phyloP scores from a whole-genome alignment of 2,113 vertebrate species.

The Lepisosteus oculatus region DNA sequence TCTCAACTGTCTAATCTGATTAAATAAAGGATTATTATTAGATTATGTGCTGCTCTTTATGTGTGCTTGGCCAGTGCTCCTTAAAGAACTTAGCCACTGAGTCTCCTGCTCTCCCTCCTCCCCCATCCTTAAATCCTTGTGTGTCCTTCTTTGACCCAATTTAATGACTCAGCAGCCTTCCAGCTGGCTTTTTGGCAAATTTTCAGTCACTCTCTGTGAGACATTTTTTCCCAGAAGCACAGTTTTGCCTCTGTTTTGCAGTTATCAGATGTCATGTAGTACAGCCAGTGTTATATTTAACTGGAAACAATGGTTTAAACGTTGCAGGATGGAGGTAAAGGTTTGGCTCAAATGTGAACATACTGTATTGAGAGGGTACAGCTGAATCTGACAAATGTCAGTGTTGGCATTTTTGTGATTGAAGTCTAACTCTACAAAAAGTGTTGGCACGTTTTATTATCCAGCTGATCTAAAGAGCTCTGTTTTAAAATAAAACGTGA shows the following conservation, averaged over 20 bases:
- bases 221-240: not conserved
- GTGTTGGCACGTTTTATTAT: not conserved
- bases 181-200: not conserved
- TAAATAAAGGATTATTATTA: no score
- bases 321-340: not conserved
- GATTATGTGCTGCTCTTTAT: not conserved
- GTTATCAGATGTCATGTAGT: not conserved
- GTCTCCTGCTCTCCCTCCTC: not conserved
- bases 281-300: not conserved
- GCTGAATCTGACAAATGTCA: constrained; percentile 14
- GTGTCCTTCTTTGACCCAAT: not conserved
- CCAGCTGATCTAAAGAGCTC: no score
- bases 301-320: not conserved
- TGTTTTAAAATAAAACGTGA: no score
- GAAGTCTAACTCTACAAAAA: not conserved
- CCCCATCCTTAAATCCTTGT: not conserved
- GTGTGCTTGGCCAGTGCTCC: not conserved
- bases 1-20: no score
- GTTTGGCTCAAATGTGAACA: constrained; percentile 24
- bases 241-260: not conserved
- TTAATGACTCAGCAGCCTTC: constrained; percentile 12
- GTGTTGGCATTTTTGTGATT: constrained; percentile 8
- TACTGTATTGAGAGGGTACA: no score
- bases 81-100: not conserved
- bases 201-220: not conserved